Percentiles rank a stretch among this genome's conserved stretches.
Evolutionary conservation across 2,113 vertebrate genomes (phyloP).

Genomic region (Mesembrinibis cayennensis): DNA sequence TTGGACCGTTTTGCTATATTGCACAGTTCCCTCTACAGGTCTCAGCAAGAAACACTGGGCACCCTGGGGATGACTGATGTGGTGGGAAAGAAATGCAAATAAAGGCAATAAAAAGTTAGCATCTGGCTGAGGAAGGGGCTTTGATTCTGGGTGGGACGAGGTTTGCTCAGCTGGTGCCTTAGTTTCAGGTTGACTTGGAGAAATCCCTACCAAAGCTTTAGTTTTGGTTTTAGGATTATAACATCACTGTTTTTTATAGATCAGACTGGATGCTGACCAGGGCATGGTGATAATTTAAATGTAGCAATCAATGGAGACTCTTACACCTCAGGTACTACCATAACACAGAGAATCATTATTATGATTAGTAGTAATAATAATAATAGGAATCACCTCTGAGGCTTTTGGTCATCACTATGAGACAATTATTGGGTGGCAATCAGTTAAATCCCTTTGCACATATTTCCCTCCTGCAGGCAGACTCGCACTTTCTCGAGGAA

Average conservation of each 20-base stretch:
- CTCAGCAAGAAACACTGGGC: neutral
- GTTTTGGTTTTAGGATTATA: neutral
- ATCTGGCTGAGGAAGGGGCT: neutral
- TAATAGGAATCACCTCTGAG: neutral
- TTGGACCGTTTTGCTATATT: neutral
- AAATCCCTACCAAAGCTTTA: neutral
- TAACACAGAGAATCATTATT: neutral
- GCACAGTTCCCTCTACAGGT: constrained; percentile 55
- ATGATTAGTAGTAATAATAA: neutral
- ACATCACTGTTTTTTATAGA: neutral
- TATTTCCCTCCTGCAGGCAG: neutral
- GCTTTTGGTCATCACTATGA: neutral
- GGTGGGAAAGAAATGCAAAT: constrained; percentile 32
- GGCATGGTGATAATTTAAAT: neutral
- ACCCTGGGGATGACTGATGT: neutral
- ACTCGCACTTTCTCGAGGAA: neutral
- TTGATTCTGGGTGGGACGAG: neutral
- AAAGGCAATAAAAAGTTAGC: constrained; percentile 1
- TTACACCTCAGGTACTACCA: neutral
- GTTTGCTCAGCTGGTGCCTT: constrained; percentile 15
- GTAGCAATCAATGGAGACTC: neutral
- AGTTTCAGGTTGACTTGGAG: neutral
- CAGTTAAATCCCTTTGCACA: neutral
- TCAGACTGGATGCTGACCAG: neutral
- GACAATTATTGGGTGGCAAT: neutral